Base-by-base conservation (phyloP, 2,113 vertebrate species). In the Colaptes auratus region DNA sequence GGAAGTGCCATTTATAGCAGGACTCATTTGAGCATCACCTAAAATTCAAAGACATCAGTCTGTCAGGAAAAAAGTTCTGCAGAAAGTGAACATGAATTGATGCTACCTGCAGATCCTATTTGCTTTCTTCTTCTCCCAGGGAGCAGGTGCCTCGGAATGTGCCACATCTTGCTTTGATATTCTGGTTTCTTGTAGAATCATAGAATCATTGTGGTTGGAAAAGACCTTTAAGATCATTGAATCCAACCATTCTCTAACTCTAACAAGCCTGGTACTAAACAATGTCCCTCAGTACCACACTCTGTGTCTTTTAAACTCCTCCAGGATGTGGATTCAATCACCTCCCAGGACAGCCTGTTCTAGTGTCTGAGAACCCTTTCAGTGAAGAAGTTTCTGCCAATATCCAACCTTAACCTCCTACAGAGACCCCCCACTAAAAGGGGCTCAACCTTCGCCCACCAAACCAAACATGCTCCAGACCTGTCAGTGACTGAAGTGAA, bases 81-180 rank as follows among this genome's bases (percentile, higher is more conserved):
- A 10, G 35, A 56, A 59, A 50, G 9, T 6, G 44, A 82, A 66
- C 17, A 44, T 0, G 0, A 27, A 16, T 1, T 46, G 76, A 36
- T 0, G 6, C 7, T 30, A 10, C 42, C 42, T 30, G 8, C 8
- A 6, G 36, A 19, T 8, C 18, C 69, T 1, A 6, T n/a, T 50
- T 27, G 71, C 25, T 53, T 25, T 28, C 30, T 3, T 5, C n/a
- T 35, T 17, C 1, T 48, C 67, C 28, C 0, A 0, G 44, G 39
- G 20, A 84, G 55, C 2, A 2, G 4, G 24, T 16, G 76, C 61
- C 86, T 80, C 65, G 1, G 25, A 56, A 23, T 4, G 0, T 17
- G 19, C 60, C 18, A 0, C 25, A 3, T 6, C 23, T 44, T 31
- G 39, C 58, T 60, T 10, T 3, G 69, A 7, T 9, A 15, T 42